Evolutionary conservation across 2,113 vertebrate species (phyloP).

Genomic region (Aythya baeri): DNA sequence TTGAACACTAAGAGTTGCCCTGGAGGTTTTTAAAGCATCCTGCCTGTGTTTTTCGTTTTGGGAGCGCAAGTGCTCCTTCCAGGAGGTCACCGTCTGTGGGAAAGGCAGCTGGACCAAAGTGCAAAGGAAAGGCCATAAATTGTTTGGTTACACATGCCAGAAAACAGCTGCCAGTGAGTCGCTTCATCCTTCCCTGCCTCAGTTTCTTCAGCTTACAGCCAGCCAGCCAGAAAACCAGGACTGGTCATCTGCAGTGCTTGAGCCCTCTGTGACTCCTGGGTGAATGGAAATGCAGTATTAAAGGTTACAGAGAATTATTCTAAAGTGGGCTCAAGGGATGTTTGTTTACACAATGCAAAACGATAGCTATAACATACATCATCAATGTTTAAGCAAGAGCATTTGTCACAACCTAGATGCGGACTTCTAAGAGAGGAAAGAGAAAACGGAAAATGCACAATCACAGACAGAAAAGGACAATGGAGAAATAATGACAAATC

Average conservation of each 20-base stretch:
- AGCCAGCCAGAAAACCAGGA: background rate
- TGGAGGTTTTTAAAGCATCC: conserved; percentile 39
- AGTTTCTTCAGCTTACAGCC: background rate
- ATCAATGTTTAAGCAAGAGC: background rate
- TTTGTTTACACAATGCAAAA: conserved; percentile 24
- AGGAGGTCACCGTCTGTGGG: conserved; percentile 14
- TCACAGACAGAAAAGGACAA: background rate
- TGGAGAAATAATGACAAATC: conserved; percentile 36
- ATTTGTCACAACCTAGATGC: background rate
- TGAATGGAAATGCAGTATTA: background rate
- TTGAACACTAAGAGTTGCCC: conserved; percentile 47
- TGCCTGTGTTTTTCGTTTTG: conserved; percentile 20
- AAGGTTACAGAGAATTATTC: background rate
- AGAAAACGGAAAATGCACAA: conserved; percentile 27
- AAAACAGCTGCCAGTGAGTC: background rate
- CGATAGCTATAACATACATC: background rate
- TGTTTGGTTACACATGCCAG: background rate
- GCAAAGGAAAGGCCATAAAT: background rate
- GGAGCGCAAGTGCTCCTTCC: background rate
- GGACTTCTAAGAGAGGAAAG: background rate
- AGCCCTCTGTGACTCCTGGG: fast-evolving
- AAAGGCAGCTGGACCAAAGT: background rate
- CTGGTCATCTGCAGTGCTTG: background rate
- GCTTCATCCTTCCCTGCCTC: background rate
- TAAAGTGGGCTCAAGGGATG: background rate